phyloP scores from a whole-genome alignment of 2,888 invertebrate genomes.

The Drosophila diplacantha region DNA sequence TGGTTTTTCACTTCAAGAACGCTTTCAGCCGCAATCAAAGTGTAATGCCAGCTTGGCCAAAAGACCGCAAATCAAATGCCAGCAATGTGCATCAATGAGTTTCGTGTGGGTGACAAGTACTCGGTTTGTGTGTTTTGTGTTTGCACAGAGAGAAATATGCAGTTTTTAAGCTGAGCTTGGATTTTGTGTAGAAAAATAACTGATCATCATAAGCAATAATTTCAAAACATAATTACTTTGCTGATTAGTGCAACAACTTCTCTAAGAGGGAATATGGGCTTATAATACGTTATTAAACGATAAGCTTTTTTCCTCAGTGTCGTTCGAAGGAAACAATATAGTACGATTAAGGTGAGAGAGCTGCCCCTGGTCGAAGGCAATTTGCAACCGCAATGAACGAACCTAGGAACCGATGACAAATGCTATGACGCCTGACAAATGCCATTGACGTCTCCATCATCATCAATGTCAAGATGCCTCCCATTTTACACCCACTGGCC shows the following conservation, averaged over 20 bases:
- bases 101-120: slow-evolving; percentile 52
- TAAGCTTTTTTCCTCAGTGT: background rate
- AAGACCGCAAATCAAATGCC: slow-evolving; percentile 53
- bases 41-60: slow-evolving; percentile 10
- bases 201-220: too few species aligned
- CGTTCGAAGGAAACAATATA: slow-evolving; percentile 8
- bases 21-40: slow-evolving; percentile 20
- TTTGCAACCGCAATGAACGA: slow-evolving; percentile 29
- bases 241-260: background rate
- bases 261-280: background rate
- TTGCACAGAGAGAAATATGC: background rate
- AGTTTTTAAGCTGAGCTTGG: background rate
- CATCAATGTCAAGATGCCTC: slow-evolving; percentile 35
- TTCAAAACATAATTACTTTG: background rate
- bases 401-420: slow-evolving; percentile 43
- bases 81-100: slow-evolving; percentile 27
- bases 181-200: background rate
- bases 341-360: slow-evolving; percentile 29
- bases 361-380: slow-evolving; percentile 11
- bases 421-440: slow-evolving; percentile 43
- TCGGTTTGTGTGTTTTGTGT: slow-evolving; percentile 5
- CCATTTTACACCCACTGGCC: slow-evolving; percentile 16
- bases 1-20: slow-evolving; percentile 3
- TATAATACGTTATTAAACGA: too few species aligned
- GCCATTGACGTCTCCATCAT: slow-evolving; percentile 47